These are phyloP conservation scores for Ophioderma brevispina DNA, from an alignment of 35 echinoderm and acorn worm species.

Conservation along the genomic window DNA sequence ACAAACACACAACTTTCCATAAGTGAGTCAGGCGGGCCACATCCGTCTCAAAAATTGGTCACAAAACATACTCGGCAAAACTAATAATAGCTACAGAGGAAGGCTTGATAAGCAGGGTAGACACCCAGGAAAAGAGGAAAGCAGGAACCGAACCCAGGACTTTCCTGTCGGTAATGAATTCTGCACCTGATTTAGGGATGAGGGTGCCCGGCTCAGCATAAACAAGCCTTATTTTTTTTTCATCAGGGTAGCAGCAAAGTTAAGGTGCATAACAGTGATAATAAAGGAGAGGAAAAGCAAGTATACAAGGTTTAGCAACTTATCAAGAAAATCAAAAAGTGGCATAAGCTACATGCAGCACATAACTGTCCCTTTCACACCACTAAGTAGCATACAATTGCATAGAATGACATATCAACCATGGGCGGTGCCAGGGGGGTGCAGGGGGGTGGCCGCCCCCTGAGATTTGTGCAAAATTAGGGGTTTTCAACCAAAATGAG, in stretches of 20 bases:
- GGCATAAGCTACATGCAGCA: too few relatives aligned
- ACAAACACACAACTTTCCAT: constrained; percentile 51
- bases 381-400: too few relatives aligned
- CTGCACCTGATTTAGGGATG: constrained; percentile 90
- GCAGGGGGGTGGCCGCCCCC: too few relatives aligned
- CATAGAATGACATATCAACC: too few relatives aligned
- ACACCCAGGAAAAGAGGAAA: constrained; percentile 88
- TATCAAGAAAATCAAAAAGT: too few relatives aligned
- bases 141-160: constrained; percentile 67
- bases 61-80: constrained; percentile 79
- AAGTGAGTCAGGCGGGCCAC: constrained; percentile 15
- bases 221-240: constrained; percentile 53
- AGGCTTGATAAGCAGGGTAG: constrained; percentile 74
- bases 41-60: constrained; percentile 64
- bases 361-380: too few relatives aligned
- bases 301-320: too few relatives aligned
- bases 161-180: constrained; percentile 72
- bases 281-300: too few relatives aligned
- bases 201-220: constrained; percentile 91
- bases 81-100: constrained; percentile 83
- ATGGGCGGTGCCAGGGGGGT: too few relatives aligned
- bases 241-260: background rate
- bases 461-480: too few relatives aligned
- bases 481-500: too few relatives aligned
- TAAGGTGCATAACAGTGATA: background rate